Evolutionary conservation across 2,113 vertebrate species (phyloP), one percentile per base, ranked within the genome.

Genomic region (Platycercus adscitus): DNA sequence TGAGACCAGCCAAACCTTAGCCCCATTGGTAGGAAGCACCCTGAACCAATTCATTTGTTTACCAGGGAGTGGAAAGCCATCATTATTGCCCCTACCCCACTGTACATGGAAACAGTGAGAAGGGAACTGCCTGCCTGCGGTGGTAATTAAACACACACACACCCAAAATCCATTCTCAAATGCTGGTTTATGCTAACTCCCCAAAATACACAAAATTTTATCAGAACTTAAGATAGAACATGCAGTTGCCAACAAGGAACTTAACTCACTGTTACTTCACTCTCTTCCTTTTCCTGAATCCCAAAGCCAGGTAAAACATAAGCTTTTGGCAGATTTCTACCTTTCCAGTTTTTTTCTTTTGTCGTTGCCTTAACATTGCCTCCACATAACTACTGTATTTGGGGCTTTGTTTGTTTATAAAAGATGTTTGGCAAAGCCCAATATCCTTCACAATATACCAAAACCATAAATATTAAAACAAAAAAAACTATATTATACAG

Each of bases 401-500:
- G 31, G 85, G 68, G 55, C 11, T 79, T 89, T 49, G 79, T 63
- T 78, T 80, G 23, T 79, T 76, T 81, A 72, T 50, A 93, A 79
- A 80, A 80, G 28, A 84, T 86, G 43, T 94, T 73, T 94, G 92
- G 89, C 88, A 95, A 97, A 97, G 92, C 95, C 92, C 92, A 96
- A 92, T 93, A 96, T 90, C 19, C 85, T 89, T 97, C 96, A 94
- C 70, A 95, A 94, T 92, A 93, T 86, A 94, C 86, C 82, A 97
- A 97, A 98, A 71, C 63, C 85, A 97, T 79, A 94, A 97, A 96
- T 95, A 97, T 97, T 95, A 96, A 93, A 97, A 95, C 77, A 86
- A 97, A 83, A 97, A 98, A 97, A 98, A 96, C 75, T 90, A 98
- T 97, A 98, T 98, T 98, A 97, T 84, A 77, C 83, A 75, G 60